A percentile compares a stretch with the other conserved stretches of the same genome.
Conservation (phyloP, 2,797 vertebrate species). For the Cossypha dichroa region DNA sequence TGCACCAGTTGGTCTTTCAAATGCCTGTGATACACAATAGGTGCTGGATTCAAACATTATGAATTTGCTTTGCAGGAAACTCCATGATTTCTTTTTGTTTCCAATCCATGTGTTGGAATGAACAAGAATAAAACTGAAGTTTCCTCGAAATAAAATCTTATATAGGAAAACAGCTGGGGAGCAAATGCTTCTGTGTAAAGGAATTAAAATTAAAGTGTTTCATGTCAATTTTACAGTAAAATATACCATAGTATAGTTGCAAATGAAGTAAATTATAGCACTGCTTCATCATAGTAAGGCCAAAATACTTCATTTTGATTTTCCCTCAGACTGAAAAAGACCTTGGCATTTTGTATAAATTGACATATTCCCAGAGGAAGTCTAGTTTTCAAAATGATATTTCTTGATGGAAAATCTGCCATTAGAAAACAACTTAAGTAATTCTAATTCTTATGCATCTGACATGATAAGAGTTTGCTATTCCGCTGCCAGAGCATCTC, state of each 20-base stretch:
- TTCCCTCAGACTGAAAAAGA: background rate
- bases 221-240: background rate
- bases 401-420: constrained; percentile 4
- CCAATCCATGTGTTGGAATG: background rate
- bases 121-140: background rate
- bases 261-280: constrained; percentile 5
- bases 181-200: background rate
- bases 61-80: background rate
- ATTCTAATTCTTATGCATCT: background rate
- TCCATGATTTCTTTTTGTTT: background rate
- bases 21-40: background rate
- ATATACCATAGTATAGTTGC: background rate
- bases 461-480: background rate
- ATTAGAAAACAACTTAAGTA: background rate
- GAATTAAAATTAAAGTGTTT: background rate
- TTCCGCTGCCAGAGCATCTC: background rate
- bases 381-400: background rate
- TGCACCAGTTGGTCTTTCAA: constrained; percentile 8
- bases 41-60: background rate
- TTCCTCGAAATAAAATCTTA: background rate
- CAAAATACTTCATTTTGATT: constrained; percentile 40
- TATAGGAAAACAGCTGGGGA: background rate
- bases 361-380: background rate
- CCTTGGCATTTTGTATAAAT: background rate
- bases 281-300: background rate